Conservation (phyloP, 2,797 vertebrate genomes). For the Spatula versicolor region DNA sequence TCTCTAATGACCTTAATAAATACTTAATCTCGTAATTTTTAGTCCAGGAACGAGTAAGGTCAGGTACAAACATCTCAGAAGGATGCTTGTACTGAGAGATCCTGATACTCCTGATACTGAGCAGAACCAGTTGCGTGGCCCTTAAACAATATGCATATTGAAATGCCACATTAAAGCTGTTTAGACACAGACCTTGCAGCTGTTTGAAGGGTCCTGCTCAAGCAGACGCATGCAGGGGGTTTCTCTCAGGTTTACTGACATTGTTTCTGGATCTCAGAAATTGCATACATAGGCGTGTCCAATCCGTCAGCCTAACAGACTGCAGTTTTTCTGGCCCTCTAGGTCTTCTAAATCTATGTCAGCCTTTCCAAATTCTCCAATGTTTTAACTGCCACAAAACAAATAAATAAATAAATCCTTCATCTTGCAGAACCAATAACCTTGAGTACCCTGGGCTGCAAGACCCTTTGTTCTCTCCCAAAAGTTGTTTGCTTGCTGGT, state of each 20-base stretch:
- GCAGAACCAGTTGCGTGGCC: not conserved
- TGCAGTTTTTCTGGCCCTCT: not conserved
- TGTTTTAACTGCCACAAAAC: not conserved
- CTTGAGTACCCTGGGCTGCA: not conserved
- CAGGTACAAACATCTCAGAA: not conserved
- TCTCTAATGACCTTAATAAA: not conserved
- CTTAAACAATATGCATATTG: not conserved
- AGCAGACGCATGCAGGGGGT: rapidly evolving
- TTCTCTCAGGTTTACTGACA: not conserved
- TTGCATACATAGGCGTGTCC: not conserved
- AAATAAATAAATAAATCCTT: not conserved
- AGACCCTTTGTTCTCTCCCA: not conserved
- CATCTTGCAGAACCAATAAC: not conserved
- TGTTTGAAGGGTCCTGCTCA: not conserved
- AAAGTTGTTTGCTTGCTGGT: not conserved
- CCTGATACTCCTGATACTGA: not conserved
- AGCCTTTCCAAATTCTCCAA: not conserved
- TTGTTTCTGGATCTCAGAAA: not conserved
- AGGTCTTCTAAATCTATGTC: not conserved
- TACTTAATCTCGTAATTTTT: not conserved
- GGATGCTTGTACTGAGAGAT: not conserved
- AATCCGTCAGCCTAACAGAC: not conserved
- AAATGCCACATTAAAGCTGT: rapidly evolving
- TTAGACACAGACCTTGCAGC: not conserved
- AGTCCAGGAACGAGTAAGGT: not conserved